Percentiles rank a stretch among this genome's conserved stretches.
phyloP scores from a whole-genome alignment of 2,113 vertebrate genomes.

The Artemisiospiza belli region DNA sequence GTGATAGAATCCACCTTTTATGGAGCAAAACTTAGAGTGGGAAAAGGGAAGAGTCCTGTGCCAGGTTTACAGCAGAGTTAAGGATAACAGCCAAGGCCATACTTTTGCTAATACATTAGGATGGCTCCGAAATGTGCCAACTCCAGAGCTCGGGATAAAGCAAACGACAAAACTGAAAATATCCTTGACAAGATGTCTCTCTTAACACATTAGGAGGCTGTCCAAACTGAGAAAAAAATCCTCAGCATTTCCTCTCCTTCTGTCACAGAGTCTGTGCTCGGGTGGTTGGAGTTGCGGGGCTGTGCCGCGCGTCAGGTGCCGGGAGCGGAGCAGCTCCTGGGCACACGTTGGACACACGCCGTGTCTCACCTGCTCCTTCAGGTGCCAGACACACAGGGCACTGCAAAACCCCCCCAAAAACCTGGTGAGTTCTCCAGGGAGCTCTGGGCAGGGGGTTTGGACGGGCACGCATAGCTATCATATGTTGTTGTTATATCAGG shows the following conservation, averaged over 20 bases:
- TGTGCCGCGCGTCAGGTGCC: background rate
- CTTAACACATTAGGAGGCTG: constrained; percentile 52
- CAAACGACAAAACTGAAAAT: constrained; percentile 50
- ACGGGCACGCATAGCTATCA: fast-evolving
- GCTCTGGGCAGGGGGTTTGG: background rate
- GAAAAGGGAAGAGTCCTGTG: background rate
- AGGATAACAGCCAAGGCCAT: constrained; percentile 18
- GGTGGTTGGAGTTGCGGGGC: background rate
- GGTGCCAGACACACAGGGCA: background rate
- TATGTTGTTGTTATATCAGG: fast-evolving
- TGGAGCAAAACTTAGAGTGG: background rate
- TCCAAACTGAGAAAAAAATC: constrained; percentile 36
- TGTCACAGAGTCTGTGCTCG: constrained; percentile 45
- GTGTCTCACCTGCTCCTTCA: background rate
- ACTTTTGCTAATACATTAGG: constrained; percentile 27
- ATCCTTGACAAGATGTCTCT: constrained; percentile 56
- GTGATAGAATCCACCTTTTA: background rate
- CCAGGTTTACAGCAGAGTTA: background rate
- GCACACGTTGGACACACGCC: fast-evolving
- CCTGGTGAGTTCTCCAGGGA: no score
- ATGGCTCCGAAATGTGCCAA: background rate
- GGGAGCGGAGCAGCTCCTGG: background rate
- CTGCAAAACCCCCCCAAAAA: background rate
- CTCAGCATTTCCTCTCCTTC: constrained; percentile 50
- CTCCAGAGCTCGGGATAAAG: background rate